phyloP scores from a whole-genome alignment of 2,797 vertebrate species.

The Platyrinchus mystaceus region DNA sequence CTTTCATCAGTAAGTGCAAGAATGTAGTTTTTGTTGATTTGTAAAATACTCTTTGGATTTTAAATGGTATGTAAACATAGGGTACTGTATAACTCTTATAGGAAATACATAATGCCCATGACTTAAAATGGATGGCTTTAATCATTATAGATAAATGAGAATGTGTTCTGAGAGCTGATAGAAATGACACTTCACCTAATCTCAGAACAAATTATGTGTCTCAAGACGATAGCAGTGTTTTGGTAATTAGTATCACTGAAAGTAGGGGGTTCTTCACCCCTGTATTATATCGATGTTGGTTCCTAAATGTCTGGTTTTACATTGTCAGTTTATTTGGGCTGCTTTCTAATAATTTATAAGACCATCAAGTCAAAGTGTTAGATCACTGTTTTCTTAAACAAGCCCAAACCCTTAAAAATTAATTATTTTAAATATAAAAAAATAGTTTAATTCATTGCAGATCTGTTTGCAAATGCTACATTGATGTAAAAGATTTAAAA shows the following conservation, averaged over 20 bases:
- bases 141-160: background rate
- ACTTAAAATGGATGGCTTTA: background rate
- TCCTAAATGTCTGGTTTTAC: background rate
- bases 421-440: background rate
- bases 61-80: background rate
- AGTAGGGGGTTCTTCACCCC: background rate
- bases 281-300: background rate
- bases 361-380: fast-evolving
- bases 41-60: background rate
- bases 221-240: background rate
- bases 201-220: background rate
- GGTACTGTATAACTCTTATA: background rate
- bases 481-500: background rate
- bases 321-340: background rate
- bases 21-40: background rate
- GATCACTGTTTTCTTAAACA: background rate
- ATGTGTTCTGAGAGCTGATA: background rate
- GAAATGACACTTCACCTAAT: background rate
- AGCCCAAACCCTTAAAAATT: background rate
- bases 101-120: fast-evolving
- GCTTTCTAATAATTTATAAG: background rate
- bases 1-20: background rate
- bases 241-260: background rate
- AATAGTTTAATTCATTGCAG: background rate
- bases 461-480: background rate